Percentiles rank a stretch among this genome's conserved stretches.
Conservation (phyloP, 2,113 vertebrate species). For the Podilymbus podiceps region DNA sequence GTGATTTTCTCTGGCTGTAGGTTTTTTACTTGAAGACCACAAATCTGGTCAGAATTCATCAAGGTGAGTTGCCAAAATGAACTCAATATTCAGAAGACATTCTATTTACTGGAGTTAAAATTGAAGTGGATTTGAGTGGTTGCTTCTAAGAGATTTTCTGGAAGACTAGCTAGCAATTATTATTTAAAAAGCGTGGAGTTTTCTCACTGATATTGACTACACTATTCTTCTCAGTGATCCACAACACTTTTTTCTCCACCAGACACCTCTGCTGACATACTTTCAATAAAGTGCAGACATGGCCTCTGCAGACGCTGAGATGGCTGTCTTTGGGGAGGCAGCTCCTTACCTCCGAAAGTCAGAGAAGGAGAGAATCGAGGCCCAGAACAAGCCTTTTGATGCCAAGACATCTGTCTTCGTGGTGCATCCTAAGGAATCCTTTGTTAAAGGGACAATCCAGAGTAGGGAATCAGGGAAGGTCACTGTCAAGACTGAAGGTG, state of each 20-base stretch:
- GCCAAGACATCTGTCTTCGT: slow-evolving; percentile 84
- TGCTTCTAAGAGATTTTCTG: background rate
- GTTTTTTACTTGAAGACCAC: background rate
- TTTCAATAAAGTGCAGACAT: slow-evolving; percentile 67
- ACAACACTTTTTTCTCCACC: background rate
- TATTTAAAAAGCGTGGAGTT: background rate
- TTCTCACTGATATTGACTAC: background rate
- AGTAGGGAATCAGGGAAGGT: slow-evolving; percentile 71
- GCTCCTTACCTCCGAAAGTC: slow-evolving; percentile 81
- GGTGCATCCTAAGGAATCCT: slow-evolving; percentile 66
- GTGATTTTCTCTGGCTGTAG: background rate
- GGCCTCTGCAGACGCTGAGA: slow-evolving; percentile 76
- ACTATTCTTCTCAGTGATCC: background rate
- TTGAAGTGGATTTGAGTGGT: background rate
- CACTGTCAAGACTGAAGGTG: slow-evolving; percentile 73
- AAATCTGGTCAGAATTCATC: background rate
- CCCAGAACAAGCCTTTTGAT: slow-evolving; percentile 83
- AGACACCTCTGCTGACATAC: background rate
- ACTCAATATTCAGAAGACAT: background rate
- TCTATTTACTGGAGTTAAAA: background rate
- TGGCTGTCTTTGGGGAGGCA: slow-evolving; percentile 80
- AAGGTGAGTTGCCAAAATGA: background rate
- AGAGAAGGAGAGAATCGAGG: slow-evolving; percentile 77
- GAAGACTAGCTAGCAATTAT: background rate
- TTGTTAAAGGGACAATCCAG: slow-evolving; percentile 69